Conservation (phyloP, 1,140 invertebrate species). For the Yoshiicerus persimilis region DNA sequence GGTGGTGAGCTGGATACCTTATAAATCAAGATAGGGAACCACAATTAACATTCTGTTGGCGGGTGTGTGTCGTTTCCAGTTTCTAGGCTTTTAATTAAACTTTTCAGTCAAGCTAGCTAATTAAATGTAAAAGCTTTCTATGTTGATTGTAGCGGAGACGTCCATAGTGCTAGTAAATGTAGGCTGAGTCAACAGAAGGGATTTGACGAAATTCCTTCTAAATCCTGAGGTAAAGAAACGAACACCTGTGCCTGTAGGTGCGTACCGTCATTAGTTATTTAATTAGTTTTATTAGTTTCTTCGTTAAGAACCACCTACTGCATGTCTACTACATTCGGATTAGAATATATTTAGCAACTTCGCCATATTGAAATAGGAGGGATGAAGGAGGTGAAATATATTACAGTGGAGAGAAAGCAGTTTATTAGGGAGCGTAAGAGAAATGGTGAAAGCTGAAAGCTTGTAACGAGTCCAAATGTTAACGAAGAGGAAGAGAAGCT, state of each 20-base stretch:
- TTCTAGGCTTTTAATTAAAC: background rate
- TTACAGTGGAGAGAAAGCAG: background rate
- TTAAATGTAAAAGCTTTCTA: background rate
- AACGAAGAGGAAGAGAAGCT: background rate
- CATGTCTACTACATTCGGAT: background rate
- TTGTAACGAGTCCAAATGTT: background rate
- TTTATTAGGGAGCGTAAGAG: background rate
- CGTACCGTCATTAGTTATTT: background rate
- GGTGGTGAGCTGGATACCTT: background rate
- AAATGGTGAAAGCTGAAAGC: background rate
- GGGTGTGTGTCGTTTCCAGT: background rate
- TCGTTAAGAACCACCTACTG: background rate
- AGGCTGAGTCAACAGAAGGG: background rate
- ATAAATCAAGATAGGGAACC: background rate
- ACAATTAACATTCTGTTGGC: background rate
- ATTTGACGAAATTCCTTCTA: background rate
- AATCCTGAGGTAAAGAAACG: background rate
- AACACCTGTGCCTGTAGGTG: background rate
- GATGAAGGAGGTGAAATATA: too few relatives aligned
- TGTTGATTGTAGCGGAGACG: background rate
- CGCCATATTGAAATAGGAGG: too few relatives aligned
- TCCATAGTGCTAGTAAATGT: background rate
- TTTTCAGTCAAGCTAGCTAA: background rate
- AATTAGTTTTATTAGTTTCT: background rate
- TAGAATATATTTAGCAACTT: too few relatives aligned